These are phyloP conservation scores for Lysiphlebus fabarum DNA, from an alignment of 1,140 invertebrate species.

Conservation along the genomic window DNA sequence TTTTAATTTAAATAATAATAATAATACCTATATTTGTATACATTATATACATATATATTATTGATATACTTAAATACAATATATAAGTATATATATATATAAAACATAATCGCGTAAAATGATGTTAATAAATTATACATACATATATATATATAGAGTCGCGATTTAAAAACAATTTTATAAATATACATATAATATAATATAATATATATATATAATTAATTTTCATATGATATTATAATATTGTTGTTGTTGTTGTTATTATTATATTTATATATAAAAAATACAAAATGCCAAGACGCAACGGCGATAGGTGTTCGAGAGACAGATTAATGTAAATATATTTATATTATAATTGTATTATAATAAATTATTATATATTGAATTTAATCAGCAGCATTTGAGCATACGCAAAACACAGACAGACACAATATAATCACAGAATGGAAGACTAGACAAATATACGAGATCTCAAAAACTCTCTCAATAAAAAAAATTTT, in stretches of 20 bases:
- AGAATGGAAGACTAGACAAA: slow-evolving; percentile 38
- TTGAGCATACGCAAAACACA: slow-evolving; percentile 41
- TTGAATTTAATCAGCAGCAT: slow-evolving; percentile 35
- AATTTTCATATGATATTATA: too few relatives aligned
- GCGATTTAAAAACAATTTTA: too few relatives aligned
- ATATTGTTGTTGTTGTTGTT: background rate
- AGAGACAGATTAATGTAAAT: slow-evolving; percentile 13
- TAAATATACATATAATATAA: too few relatives aligned
- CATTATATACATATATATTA: too few relatives aligned
- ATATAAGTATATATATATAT: too few relatives aligned
- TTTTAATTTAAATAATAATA: too few relatives aligned
- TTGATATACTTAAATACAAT: too few relatives aligned
- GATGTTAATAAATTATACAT: too few relatives aligned
- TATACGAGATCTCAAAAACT: slow-evolving; percentile 38
- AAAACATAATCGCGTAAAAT: too few relatives aligned
- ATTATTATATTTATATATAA: background rate
- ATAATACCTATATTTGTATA: too few relatives aligned
- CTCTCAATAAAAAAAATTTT: slow-evolving; percentile 29
- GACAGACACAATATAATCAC: slow-evolving; percentile 32
- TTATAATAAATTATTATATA: background rate
- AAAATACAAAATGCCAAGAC: slow-evolving; percentile 14
- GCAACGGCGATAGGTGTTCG: slow-evolving; percentile 17
- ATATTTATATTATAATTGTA: background rate
- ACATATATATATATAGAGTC: too few relatives aligned
- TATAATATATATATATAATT: too few relatives aligned